Conservation (phyloP, 2,797 vertebrate genomes). For the Microcaecilia unicolor region DNA sequence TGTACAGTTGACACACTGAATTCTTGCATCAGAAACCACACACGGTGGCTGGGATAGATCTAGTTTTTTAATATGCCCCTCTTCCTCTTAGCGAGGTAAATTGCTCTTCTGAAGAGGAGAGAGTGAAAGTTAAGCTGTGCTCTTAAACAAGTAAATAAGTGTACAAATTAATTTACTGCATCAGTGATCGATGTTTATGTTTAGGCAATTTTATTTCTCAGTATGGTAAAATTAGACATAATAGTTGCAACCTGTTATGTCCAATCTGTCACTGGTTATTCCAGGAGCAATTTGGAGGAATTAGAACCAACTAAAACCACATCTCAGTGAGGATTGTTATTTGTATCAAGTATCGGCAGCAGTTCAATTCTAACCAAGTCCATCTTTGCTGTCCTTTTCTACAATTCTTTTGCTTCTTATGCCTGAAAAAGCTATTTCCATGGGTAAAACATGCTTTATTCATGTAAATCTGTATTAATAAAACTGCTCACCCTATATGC, state of each 20-base stretch:
- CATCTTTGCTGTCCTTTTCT: not conserved
- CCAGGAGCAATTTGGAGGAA: conserved; percentile 66
- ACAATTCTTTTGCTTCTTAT: no score
- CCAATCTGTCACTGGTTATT: conserved; percentile 76
- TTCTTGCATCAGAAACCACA: no score
- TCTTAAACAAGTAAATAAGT: conserved; percentile 65
- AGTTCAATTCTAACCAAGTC: not conserved
- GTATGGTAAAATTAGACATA: conserved; percentile 74
- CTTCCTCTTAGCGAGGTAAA: no score
- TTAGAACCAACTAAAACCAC: conserved; percentile 60
- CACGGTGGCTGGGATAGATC: no score
- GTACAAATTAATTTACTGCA: conserved; percentile 74
- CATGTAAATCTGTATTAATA: no score
- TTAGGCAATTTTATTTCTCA: conserved; percentile 75
- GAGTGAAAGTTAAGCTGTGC: conserved; percentile 30
- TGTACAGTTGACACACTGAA: no score
- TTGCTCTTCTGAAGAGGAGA: no score
- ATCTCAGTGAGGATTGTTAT: conserved; percentile 51
- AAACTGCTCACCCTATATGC: no score
- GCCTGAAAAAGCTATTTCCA: no score
- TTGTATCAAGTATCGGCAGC: conserved; percentile 48
- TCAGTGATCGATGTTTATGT: conserved; percentile 77
- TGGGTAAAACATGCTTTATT: no score
- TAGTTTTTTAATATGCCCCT: no score
- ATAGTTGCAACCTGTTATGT: conserved; percentile 72